Conservation (phyloP, 2,888 invertebrate species). For the Chydorus sphaericus region DNA sequence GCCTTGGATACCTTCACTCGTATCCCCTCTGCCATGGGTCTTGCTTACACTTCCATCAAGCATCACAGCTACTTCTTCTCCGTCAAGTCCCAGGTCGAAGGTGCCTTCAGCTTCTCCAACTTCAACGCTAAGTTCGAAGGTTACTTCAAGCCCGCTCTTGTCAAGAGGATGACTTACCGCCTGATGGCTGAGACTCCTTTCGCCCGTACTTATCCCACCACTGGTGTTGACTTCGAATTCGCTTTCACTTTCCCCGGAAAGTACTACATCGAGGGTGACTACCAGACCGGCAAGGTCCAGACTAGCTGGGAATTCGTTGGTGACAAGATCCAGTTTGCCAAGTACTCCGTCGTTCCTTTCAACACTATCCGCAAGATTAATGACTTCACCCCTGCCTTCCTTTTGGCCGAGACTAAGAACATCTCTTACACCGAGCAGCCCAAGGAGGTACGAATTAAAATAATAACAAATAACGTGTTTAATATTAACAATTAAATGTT, state of each 20-base stretch:
- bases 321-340: constrained; percentile 9
- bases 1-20: constrained; percentile 7
- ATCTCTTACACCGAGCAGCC: constrained; percentile 1
- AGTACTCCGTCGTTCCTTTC: constrained; percentile 13
- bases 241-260: constrained; percentile 9
- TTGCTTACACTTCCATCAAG: constrained; percentile 12
- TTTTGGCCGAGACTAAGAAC: constrained; percentile 9
- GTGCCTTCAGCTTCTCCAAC: not conserved
- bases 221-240: constrained; percentile 12
- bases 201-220: not conserved
- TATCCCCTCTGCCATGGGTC: constrained; percentile 14
- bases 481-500: not conserved
- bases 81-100: constrained; percentile 8
- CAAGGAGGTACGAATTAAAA: not conserved
- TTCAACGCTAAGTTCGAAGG: not conserved
- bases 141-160: not conserved
- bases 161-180: constrained; percentile 4
- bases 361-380: constrained; percentile 6
- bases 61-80: constrained; percentile 10
- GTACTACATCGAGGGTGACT: constrained; percentile 4
- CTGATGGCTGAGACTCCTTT: constrained; percentile 12
- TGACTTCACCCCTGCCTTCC: constrained; percentile 10
- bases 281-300: constrained; percentile 6
- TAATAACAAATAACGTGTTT: too few species aligned
- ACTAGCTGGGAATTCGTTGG: constrained; percentile 7